Percentiles rank a stretch among this genome's conserved stretches.
phyloP scores from a whole-genome alignment of 2,113 vertebrate species.

The Haplochromis burtoni region DNA sequence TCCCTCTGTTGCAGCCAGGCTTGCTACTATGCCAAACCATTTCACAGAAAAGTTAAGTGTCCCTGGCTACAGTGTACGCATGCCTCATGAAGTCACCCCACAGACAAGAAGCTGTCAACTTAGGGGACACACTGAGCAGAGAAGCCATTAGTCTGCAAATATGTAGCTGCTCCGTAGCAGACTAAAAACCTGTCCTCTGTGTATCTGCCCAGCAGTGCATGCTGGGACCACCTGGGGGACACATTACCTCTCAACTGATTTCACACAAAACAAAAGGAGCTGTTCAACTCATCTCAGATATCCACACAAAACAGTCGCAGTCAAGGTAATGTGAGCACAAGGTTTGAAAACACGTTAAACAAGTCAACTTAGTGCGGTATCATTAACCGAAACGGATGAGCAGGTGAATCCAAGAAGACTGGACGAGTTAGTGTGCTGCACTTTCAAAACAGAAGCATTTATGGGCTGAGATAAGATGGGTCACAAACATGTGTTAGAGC shows the following conservation, averaged over 20 bases:
- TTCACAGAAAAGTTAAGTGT: neutral
- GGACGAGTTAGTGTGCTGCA: neutral
- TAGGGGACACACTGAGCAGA: neutral
- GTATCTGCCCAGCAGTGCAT: neutral
- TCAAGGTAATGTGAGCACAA: neutral
- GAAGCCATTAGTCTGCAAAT: neutral
- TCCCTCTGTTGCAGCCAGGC: neutral
- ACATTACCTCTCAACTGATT: neutral
- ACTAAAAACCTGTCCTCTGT: neutral
- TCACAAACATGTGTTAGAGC: neutral
- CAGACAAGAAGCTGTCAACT: neutral
- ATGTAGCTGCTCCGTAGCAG: neutral
- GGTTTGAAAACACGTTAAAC: neutral
- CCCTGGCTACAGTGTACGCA: neutral
- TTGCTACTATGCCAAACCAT: neutral
- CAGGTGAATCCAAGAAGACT: neutral
- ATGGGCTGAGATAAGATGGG: neutral
- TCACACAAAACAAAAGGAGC: constrained; percentile 9
- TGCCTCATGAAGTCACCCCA: neutral
- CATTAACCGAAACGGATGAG: neutral
- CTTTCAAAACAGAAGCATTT: neutral
- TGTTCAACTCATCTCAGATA: neutral
- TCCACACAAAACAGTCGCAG: neutral
- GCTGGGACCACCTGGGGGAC: neutral
- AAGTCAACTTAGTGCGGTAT: neutral